Evolutionary conservation across 64 coral and sea anemone genomes (phyloP), one percentile per base, ranked within the genome.

Genomic region (Pocillopora verrucosa): DNA sequence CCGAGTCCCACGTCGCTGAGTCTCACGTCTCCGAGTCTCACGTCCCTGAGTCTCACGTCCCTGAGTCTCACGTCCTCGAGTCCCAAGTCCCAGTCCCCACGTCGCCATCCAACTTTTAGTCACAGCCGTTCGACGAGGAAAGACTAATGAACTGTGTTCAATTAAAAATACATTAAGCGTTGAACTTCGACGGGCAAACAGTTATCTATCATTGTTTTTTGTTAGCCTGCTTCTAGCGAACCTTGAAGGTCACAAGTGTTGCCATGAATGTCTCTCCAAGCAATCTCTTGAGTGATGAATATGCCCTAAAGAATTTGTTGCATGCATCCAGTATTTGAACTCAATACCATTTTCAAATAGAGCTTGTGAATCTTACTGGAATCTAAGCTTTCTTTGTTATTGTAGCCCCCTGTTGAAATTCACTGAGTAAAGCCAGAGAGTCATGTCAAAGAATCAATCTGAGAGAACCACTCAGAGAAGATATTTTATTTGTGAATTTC

Each of bases 91-190:
- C 30, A 30, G 30, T 30, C 30, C 30, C 30, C 30, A 30, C 30
- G 30, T 30, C 30, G 30, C 30, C 30, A 30, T 30, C 30, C 30
- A 30, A 30, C 30, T 30, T 30, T 30, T 30, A 30, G 30, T 30
- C 30, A 30, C 30, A 30, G 30, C 30, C 30, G 30, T 63, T 81
- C 14, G 34, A 81, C 34, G 59, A 70, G 62, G 37, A 68, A 51
- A 68, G 62, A n/a, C 16, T 68, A 83, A 68, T 83, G 62, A 65
- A 83, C 80, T 68, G 51, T 38, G 34, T 61, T 67, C 61, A 83
- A 83, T 83, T 83, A 83, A 83, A 83, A 83, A 68, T 83, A 83
- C 62, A 83, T 83, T 67, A 83, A 26, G 14, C 60, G 41, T 58
- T 80, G 78, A 82, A 16, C 59, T 82, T 11, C 15, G 63, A 16